These are phyloP conservation scores for Sericinus montela DNA, from an alignment of 2,888 invertebrate genomes.

Conservation along the genomic window DNA sequence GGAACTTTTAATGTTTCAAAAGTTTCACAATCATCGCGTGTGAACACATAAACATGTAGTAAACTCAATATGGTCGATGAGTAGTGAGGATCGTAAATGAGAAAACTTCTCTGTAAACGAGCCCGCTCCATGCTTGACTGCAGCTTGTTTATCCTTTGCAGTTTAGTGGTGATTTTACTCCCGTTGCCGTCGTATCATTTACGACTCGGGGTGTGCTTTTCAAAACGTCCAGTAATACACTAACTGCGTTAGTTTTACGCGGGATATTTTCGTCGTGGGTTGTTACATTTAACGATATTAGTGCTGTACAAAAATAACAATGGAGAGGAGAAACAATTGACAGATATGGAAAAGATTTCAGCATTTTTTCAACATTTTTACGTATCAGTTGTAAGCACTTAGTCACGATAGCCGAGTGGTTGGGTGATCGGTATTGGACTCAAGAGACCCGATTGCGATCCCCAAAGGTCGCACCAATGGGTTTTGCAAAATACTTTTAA, in stretches of 20 bases:
- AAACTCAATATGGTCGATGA: constrained; percentile 1
- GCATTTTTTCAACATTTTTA: too few relatives aligned
- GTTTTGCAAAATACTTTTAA: too few relatives aligned
- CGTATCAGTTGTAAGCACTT: too few relatives aligned
- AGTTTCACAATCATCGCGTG: background rate
- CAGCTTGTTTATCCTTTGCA: constrained; percentile 11
- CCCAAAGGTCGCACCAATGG: too few relatives aligned
- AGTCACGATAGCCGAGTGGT: too few relatives aligned
- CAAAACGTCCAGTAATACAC: background rate
- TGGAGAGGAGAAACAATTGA: background rate
- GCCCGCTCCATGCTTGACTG: background rate
- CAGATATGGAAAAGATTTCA: background rate
- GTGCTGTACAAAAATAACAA: background rate
- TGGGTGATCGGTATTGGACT: too few relatives aligned
- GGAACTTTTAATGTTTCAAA: too few relatives aligned
- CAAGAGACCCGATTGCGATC: too few relatives aligned
- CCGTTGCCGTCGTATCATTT: constrained; percentile 9
- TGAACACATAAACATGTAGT: background rate
- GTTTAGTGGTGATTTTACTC: constrained; percentile 14
- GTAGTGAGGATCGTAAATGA: too few relatives aligned
- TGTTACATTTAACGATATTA: background rate
- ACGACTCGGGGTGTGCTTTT: constrained; percentile 16
- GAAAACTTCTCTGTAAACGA: too few relatives aligned
- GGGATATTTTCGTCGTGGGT: constrained; percentile 2
- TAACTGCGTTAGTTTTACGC: constrained; percentile 6